A percentile compares a stretch with the other conserved stretches of the same genome.
Conservation (phyloP, 2,113 vertebrate species). For the Plecotus auritus region DNA sequence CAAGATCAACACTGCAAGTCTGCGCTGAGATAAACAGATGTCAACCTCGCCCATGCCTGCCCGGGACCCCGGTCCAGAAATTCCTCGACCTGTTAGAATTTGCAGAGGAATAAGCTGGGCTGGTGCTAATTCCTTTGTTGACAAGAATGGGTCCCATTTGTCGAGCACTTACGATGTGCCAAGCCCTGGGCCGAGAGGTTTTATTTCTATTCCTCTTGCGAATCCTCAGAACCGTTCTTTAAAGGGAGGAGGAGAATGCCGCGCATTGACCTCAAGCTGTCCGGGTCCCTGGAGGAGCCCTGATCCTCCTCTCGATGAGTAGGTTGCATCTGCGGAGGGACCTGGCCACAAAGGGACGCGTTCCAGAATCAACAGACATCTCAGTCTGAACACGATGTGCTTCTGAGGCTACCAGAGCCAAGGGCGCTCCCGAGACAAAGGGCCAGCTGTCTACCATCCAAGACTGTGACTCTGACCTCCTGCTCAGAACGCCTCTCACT, state of each 20-base stretch:
- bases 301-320: background rate
- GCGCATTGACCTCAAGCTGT: background rate
- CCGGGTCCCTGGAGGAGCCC: background rate
- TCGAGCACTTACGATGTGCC: background rate
- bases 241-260: background rate
- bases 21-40: slow-evolving; percentile 19
- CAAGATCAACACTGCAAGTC: slow-evolving; percentile 11
- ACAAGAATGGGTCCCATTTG: background rate
- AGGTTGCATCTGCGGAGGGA: background rate
- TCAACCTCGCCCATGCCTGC: background rate
- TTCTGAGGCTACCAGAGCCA: background rate
- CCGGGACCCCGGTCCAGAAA: background rate
- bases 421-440: background rate
- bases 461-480: background rate
- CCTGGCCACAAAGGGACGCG: background rate
- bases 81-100: background rate
- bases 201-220: background rate
- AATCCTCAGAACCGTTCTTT: background rate
- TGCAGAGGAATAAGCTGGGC: background rate
- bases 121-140: background rate
- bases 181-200: background rate
- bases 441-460: background rate
- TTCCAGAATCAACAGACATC: background rate
- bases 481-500: background rate
- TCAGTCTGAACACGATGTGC: background rate